phyloP scores from a whole-genome alignment of 2,888 invertebrate genomes.

The Nasonovia ribisnigri region DNA sequence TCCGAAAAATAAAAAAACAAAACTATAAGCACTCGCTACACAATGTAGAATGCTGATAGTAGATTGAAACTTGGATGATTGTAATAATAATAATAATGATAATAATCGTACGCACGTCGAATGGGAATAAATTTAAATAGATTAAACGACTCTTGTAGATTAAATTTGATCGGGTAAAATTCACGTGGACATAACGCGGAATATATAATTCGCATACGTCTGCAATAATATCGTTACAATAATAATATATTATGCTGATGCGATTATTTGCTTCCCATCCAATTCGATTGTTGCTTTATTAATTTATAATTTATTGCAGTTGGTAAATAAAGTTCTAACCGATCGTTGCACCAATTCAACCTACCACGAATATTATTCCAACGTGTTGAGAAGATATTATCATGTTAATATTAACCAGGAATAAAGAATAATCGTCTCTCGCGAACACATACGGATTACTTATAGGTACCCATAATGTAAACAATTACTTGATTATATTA shows the following conservation, averaged over 20 bases:
- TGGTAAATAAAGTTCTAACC: background rate
- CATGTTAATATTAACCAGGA: background rate
- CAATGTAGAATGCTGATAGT: background rate
- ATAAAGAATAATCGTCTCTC: background rate
- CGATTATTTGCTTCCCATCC: background rate
- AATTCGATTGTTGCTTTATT: background rate
- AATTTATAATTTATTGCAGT: background rate
- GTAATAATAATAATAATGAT: background rate
- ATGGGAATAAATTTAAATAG: background rate
- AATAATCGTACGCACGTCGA: background rate
- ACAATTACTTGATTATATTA: background rate
- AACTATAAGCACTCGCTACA: background rate
- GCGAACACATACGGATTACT: background rate
- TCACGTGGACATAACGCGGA: background rate
- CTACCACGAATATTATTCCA: background rate
- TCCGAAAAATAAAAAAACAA: background rate
- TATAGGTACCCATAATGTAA: background rate
- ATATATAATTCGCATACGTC: background rate
- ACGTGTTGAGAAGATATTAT: background rate
- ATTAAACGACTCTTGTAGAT: background rate
- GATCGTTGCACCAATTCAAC: background rate
- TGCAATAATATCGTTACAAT: background rate
- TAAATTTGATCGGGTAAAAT: background rate
- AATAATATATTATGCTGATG: background rate
- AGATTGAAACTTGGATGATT: background rate